These are phyloP conservation scores for Leptobrachium ailaonicum DNA, from an alignment of 2,113 vertebrate genomes.

Conservation along the genomic window DNA sequence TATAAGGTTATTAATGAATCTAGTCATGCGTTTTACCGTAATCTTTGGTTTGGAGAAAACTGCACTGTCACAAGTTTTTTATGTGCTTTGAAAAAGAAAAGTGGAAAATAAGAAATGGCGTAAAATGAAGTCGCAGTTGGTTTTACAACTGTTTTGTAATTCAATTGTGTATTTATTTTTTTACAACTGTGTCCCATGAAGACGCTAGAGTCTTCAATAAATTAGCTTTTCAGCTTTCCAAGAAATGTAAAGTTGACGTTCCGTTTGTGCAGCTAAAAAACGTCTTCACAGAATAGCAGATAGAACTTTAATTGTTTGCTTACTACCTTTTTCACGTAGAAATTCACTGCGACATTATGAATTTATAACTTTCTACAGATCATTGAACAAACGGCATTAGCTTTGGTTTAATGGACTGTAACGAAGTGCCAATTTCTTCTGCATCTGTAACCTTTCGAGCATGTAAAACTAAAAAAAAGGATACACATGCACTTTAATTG, in stretches of 20 bases:
- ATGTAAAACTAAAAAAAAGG: neutral
- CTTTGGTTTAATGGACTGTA: neutral
- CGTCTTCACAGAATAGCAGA: slow-evolving; percentile 5
- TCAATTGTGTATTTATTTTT: no score
- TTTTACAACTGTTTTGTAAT: no score
- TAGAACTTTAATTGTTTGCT: no score
- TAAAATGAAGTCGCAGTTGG: no score
- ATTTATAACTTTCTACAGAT: slow-evolving; percentile 1
- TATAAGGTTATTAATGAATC: no score
- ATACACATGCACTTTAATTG: no score
- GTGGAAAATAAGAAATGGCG: no score
- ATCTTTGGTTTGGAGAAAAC: no score
- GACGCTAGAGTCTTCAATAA: neutral
- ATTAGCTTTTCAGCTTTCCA: neutral
- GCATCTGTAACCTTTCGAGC: neutral
- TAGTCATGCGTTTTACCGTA: no score
- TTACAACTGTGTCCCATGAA: no score
- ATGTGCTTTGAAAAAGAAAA: no score
- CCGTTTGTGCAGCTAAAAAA: neutral
- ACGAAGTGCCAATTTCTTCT: slow-evolving; percentile 2
- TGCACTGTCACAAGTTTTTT: no score
- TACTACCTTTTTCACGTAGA: neutral
- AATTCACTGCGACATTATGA: neutral
- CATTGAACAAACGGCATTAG: slow-evolving; percentile 9
- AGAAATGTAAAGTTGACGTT: slow-evolving; percentile 4